Evolutionary conservation across 2,888 invertebrate genomes (phyloP), one percentile per base, ranked within the genome.

Genomic region (Cheilosia scutellata): DNA sequence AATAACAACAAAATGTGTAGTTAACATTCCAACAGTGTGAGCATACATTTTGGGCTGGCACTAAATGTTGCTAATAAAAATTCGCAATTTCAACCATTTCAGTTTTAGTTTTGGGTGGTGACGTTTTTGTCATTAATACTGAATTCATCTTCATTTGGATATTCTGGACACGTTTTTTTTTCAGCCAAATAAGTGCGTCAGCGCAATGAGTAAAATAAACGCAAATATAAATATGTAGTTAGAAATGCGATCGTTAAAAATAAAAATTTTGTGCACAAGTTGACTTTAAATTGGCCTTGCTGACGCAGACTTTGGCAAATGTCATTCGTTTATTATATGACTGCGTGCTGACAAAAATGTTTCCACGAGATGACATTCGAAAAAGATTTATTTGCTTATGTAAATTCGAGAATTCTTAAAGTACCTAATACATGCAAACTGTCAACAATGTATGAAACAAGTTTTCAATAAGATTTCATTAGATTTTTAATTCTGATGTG

Each of bases 101-200:
- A 1, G 4, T 13, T 51, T 65, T 65, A 2, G 4, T 13, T 65
- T 65, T 29, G 37, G 20, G 31, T n/a, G 27, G 57, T 71, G 71
- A 71, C 71, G 58, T 71, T 71, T 71, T 16, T 42, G 37, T 7
- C n/a, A 27, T 62, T 37, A 60, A 62, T 13, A 9, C 13, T 13
- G 60, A 60, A 49, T 58, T 37, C 6, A 27, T 9, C 5, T 53
- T 31, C 33, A 29, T 4, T 53, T 63, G 11, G 6, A 31, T 27
- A 74, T 53, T 55, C 53, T 3, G 4, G 47, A 13, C 75, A 75
- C 75, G 75, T 75, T 20, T 25, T 0, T 25, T 0, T 20, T 6
- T 27, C 6, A 16, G 25, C 65, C 75, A 75, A 75, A 65, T 75
- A 47, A 37, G 65, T 53, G 16, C 65, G 65, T 75, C 65, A 65